These are phyloP conservation scores for Cossypha dichroa DNA, from an alignment of 2,797 vertebrate species.

Conservation along the genomic window DNA sequence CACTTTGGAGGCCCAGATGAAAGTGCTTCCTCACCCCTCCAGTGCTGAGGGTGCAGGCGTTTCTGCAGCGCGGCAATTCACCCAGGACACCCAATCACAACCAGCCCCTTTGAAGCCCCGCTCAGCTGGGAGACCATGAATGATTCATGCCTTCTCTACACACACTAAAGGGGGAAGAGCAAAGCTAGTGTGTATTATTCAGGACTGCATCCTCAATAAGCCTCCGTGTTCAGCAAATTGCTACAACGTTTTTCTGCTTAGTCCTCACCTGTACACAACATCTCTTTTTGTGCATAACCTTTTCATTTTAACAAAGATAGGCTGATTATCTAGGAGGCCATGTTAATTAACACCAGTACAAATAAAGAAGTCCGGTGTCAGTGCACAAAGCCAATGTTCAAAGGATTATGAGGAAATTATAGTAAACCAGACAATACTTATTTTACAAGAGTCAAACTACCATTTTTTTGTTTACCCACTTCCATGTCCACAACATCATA, in stretches of 20 bases:
- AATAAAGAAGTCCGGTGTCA: neutral
- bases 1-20: conserved; percentile 85
- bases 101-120: conserved; percentile 89
- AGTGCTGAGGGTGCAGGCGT: conserved; percentile 79
- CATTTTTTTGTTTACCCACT: neutral
- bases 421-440: neutral
- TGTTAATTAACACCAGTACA: conserved; percentile 51
- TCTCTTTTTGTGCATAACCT: conserved; percentile 72
- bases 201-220: conserved; percentile 86
- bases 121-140: conserved; percentile 92
- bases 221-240: conserved; percentile 87
- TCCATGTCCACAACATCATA: neutral
- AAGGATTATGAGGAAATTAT: neutral
- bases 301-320: conserved; percentile 72
- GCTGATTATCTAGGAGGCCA: conserved; percentile 55
- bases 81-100: conserved; percentile 88
- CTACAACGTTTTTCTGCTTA: conserved; percentile 83
- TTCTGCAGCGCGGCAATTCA: conserved; percentile 86
- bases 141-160: conserved; percentile 91
- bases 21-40: conserved; percentile 84
- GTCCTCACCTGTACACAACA: conserved; percentile 80
- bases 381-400: neutral
- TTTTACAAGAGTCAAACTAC: neutral
- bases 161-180: conserved; percentile 85
- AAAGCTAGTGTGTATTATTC: conserved; percentile 86